Evolutionary conservation across 2,113 vertebrate genomes (phyloP).

Genomic region (Saiga tatarica): DNA sequence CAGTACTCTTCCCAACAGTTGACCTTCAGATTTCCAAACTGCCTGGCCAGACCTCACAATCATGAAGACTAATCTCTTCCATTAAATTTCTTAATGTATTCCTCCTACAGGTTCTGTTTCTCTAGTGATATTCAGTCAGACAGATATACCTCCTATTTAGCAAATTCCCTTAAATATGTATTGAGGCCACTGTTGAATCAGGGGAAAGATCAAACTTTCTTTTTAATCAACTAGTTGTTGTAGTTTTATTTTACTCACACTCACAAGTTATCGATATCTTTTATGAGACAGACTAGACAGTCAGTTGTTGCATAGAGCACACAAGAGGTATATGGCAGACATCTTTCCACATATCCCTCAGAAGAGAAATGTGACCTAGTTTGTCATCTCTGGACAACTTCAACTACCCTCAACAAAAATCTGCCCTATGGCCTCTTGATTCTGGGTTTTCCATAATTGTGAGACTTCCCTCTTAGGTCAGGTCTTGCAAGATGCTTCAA

Average conservation of each 20-base stretch:
- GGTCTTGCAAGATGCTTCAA: neutral
- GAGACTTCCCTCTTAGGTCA: neutral
- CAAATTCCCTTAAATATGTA: neutral
- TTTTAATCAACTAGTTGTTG: neutral
- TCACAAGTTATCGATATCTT: neutral
- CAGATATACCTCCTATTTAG: neutral
- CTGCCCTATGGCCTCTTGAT: neutral
- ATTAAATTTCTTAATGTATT: neutral
- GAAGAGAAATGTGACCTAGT: neutral
- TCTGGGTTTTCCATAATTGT: neutral
- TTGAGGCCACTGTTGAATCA: neutral
- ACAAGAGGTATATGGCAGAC: accelerated
- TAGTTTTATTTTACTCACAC: neutral
- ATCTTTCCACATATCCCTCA: neutral
- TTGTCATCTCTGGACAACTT: neutral
- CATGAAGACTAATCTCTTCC: neutral
- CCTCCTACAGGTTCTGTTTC: neutral
- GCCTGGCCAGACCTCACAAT: neutral
- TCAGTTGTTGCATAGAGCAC: neutral
- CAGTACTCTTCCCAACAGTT: neutral
- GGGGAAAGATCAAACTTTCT: neutral
- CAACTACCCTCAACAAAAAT: neutral
- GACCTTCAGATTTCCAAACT: neutral
- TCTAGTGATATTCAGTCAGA: neutral
- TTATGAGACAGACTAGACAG: neutral